phyloP scores from a whole-genome alignment of 1,140 invertebrate genomes.

The Triops cancriformis region DNA sequence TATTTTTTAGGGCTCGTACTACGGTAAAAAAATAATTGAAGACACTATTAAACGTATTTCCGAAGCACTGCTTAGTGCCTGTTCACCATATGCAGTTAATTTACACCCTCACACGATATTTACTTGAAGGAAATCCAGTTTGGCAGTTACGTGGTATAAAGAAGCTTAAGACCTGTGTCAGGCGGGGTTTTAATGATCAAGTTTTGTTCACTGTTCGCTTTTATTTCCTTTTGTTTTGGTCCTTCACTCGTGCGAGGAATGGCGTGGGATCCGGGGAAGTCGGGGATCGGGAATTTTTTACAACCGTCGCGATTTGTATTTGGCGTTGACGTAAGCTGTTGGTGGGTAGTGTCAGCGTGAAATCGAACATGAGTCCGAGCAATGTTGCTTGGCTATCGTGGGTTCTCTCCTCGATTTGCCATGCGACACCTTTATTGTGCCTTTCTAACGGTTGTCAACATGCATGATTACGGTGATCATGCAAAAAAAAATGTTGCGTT shows the following conservation, averaged over 20 bases:
- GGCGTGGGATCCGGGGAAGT: background rate
- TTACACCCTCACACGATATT: too few relatives aligned
- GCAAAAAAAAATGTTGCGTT: background rate
- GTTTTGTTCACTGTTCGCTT: too few relatives aligned
- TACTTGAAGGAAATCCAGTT: too few relatives aligned
- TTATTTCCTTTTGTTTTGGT: too few relatives aligned
- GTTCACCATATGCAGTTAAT: too few relatives aligned
- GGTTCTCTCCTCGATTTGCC: background rate
- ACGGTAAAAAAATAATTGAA: too few relatives aligned
- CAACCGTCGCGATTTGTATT: background rate
- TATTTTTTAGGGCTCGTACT: background rate
- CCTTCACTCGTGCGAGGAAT: background rate
- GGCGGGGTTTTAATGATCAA: too few relatives aligned
- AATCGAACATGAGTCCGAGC: background rate
- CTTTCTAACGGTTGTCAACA: conserved; percentile 13
- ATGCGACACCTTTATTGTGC: background rate
- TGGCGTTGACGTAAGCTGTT: background rate
- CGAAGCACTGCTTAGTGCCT: too few relatives aligned
- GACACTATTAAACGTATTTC: too few relatives aligned
- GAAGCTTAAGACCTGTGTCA: too few relatives aligned
- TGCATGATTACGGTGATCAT: background rate
- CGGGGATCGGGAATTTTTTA: background rate
- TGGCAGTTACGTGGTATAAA: too few relatives aligned
- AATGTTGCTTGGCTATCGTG: background rate
- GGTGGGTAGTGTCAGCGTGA: conserved; percentile 1